Conservation (phyloP, 2,888 invertebrate genomes). For the Oligia latruncula region DNA sequence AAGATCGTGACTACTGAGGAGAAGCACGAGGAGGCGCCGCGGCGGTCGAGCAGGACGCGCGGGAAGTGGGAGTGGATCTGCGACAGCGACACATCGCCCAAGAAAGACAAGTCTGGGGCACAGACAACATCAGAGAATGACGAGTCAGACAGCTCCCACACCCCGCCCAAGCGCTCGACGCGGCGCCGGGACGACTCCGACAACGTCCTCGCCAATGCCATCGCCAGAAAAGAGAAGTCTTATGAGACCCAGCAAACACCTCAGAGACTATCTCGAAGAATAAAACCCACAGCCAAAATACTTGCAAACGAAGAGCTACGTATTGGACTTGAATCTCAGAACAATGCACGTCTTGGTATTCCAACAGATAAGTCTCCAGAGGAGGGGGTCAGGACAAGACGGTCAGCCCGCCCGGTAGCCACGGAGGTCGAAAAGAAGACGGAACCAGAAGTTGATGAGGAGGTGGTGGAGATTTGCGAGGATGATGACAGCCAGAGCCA, state of each 20-base stretch:
- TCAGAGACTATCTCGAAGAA: conserved; percentile 86
- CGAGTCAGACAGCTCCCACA: conserved; percentile 79
- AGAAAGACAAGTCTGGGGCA: conserved; percentile 74
- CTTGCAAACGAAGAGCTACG: conserved; percentile 91
- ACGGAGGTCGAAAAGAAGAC: conserved; percentile 64
- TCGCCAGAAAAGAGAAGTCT: conserved; percentile 93
- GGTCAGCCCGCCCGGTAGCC: conserved; percentile 74
- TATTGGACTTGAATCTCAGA: conserved; percentile 90
- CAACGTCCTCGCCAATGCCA: conserved; percentile 92
- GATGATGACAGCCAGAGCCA: conserved; percentile 77
- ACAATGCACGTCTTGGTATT: conserved; percentile 88
- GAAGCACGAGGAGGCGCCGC: conserved; percentile 82
- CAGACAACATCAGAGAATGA: conserved; percentile 83
- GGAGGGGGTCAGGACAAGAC: conserved; percentile 81
- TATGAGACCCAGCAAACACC: conserved; percentile 85
- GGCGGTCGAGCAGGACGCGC: conserved; percentile 81
- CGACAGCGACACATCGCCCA: conserved; percentile 78
- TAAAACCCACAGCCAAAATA: conserved; percentile 92
- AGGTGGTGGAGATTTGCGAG: conserved; percentile 67
- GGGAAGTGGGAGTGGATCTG: conserved; percentile 84
- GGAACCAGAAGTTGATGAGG: conserved; percentile 59
- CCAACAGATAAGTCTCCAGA: conserved; percentile 79
- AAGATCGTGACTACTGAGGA: conserved; percentile 88
- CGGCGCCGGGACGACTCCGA: conserved; percentile 91
- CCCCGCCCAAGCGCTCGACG: conserved; percentile 91